Percentiles rank a stretch among this genome's conserved stretches.
Conservation (phyloP, 1,140 invertebrate species). For the Caenorhabditis brenneri region DNA sequence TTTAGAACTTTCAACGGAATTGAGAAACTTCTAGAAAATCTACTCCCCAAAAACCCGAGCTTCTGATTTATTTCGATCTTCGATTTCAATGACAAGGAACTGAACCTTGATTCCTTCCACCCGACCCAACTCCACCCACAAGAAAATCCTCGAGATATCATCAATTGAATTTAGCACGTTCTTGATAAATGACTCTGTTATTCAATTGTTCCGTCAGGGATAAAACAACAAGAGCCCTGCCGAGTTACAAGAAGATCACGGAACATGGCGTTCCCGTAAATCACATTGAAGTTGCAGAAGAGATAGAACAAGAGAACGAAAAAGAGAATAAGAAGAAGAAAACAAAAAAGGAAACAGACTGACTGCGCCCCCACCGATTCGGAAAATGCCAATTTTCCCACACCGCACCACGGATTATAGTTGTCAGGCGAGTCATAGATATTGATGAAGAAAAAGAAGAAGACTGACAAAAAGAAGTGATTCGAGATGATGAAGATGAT, state of each 20-base stretch:
- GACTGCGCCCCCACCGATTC: constrained; percentile 34
- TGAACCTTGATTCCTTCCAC: no score
- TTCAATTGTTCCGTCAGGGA: no score
- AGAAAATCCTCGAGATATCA: no score
- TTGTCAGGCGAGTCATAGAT: background rate
- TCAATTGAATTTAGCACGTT: no score
- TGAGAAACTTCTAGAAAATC: no score
- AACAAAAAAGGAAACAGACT: constrained; percentile 10
- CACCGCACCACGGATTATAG: constrained; percentile 17
- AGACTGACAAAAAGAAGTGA: background rate
- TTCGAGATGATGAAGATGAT: background rate
- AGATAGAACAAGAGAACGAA: background rate
- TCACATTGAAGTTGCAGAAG: background rate
- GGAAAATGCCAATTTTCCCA: constrained; percentile 36
- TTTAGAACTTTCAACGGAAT: no score
- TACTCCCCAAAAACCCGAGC: no score
- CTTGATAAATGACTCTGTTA: no score
- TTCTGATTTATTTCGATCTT: no score
- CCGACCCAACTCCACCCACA: no score
- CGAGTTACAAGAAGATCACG: background rate
- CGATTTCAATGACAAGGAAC: no score
- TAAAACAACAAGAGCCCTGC: no score
- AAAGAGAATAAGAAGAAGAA: background rate
- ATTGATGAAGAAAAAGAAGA: background rate
- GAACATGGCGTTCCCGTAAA: background rate